These are phyloP conservation scores for Hypomesus transpacificus DNA, from an alignment of 2,113 vertebrate genomes.

Conservation along the genomic window DNA sequence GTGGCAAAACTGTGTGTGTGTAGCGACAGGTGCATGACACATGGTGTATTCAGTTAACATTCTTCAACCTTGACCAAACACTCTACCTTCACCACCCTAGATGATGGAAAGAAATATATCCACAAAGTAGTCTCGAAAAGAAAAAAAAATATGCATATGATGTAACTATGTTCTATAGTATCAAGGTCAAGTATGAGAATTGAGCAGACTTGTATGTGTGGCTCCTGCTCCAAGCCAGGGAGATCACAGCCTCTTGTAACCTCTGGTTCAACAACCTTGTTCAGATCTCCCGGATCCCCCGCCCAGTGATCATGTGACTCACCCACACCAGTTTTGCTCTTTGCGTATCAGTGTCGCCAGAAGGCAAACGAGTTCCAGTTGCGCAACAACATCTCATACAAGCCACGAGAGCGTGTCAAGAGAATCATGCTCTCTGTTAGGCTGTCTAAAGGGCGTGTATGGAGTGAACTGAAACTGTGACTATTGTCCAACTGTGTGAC, in stretches of 20 bases:
- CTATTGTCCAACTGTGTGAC: neutral
- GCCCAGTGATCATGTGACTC: slow-evolving; percentile 54
- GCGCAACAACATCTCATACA: slow-evolving; percentile 23
- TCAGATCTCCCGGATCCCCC: slow-evolving; percentile 49
- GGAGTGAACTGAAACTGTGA: slow-evolving; percentile 8
- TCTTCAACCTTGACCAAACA: too few species aligned
- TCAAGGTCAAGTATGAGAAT: too few species aligned
- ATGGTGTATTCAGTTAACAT: neutral
- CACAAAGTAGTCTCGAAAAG: too few species aligned
- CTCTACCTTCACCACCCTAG: too few species aligned
- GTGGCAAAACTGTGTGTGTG: too few species aligned
- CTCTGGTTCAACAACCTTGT: slow-evolving; percentile 38
- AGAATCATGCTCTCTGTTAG: neutral
- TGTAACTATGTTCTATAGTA: too few species aligned
- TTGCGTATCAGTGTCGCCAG: slow-evolving; percentile 58
- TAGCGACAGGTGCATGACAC: slow-evolving; percentile 25
- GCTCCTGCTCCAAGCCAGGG: neutral
- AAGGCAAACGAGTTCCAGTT: slow-evolving; percentile 51
- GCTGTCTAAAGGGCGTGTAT: neutral
- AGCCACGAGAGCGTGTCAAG: neutral
- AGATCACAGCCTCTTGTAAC: slow-evolving; percentile 35
- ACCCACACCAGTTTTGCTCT: slow-evolving; percentile 50
- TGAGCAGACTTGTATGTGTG: too few species aligned
- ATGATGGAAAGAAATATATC: too few species aligned
- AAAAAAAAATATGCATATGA: too few species aligned